These are phyloP conservation scores for Leptestheria dahalacensis DNA, from an alignment of 1,140 invertebrate species.

Conservation along the genomic window DNA sequence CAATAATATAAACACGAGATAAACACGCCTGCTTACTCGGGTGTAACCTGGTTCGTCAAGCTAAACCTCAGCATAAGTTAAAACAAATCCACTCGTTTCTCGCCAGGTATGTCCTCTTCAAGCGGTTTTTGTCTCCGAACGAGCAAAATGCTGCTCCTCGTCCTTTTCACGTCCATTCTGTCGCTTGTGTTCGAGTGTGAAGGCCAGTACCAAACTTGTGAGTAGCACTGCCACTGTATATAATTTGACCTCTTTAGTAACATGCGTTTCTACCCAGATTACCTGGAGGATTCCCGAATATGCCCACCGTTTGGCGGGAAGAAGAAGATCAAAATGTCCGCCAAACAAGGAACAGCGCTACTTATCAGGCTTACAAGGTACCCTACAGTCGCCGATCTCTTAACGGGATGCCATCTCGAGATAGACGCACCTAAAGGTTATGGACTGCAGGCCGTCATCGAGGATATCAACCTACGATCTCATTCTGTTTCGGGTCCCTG, in stretches of 20 bases:
- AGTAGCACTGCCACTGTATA: no score
- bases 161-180: no score
- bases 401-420: slow-evolving; percentile 10
- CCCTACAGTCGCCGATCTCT: background rate
- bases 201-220: no score
- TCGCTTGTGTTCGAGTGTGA: no score
- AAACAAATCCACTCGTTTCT: no score
- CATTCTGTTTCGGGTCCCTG: slow-evolving; percentile 8
- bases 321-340: slow-evolving; percentile 2
- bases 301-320: slow-evolving; percentile 4
- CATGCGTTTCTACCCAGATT: background rate
- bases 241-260: background rate
- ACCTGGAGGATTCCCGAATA: background rate
- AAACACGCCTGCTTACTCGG: no score
- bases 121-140: no score
- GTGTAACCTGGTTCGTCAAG: no score
- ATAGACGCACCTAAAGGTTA: slow-evolving; percentile 10
- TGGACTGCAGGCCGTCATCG: slow-evolving; percentile 8
- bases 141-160: no score
- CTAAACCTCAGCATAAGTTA: no score
- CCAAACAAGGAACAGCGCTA: background rate
- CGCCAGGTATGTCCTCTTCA: no score
- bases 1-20: no score
- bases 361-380: slow-evolving; percentile 10
- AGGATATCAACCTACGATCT: slow-evolving; percentile 9